Conservation (phyloP, 2,113 vertebrate species). For the Actenoides hombroni region DNA sequence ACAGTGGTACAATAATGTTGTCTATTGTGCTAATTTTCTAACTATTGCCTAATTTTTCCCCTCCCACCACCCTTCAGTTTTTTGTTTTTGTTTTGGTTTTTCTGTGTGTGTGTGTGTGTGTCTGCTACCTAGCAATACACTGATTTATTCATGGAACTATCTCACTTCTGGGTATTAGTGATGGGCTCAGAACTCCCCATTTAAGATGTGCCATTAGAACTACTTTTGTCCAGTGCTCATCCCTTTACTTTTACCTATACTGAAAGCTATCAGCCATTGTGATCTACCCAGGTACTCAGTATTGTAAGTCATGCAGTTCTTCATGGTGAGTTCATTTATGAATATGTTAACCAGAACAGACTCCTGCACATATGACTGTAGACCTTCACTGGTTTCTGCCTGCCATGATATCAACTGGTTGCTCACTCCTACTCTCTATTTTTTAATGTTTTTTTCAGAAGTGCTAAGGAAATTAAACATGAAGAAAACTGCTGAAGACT, state of each 20-base stretch:
- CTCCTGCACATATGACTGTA: background rate
- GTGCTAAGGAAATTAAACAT: background rate
- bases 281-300: background rate
- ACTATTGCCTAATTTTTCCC: background rate
- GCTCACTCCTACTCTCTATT: background rate
- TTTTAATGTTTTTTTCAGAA: background rate
- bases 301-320: background rate
- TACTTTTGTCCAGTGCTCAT: background rate
- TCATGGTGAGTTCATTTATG: background rate
- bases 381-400: background rate
- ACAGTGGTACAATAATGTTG: background rate
- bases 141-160: background rate
- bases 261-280: background rate
- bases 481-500: background rate
- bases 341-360: background rate
- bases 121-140: background rate
- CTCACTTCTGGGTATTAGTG: background rate
- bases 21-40: background rate
- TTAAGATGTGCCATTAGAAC: background rate
- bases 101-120: too few species aligned
- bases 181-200: background rate
- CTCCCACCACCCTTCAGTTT: too few species aligned
- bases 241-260: background rate
- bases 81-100: background rate
- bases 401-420: background rate